Percentiles rank a stretch among this genome's conserved stretches.
Conservation (phyloP, 1,140 invertebrate species). For the Stegodyphus dumicola region DNA sequence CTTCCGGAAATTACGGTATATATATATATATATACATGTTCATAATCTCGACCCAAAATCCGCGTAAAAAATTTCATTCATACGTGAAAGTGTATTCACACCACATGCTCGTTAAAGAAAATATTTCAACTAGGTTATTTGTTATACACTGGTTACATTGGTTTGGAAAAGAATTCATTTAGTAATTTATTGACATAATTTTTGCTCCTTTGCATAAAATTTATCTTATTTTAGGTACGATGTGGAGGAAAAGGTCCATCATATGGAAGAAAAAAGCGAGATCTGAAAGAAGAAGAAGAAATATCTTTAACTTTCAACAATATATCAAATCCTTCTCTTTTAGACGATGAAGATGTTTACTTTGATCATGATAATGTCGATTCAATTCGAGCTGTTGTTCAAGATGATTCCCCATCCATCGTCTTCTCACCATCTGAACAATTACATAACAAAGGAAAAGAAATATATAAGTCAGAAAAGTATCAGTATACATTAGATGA, state of each 20-base stretch:
- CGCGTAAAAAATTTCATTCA: too few relatives aligned
- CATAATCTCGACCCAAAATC: too few relatives aligned
- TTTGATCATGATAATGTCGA: constrained; percentile 49
- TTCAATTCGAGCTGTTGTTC: constrained; percentile 34
- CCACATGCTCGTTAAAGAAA: too few relatives aligned
- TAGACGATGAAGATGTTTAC: constrained; percentile 53
- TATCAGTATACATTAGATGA: neutral
- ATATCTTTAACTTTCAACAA: neutral
- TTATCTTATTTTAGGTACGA: constrained; percentile 30
- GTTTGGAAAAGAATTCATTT: too few relatives aligned
- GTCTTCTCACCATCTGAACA: neutral
- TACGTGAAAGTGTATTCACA: too few relatives aligned
- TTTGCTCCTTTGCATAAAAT: neutral
- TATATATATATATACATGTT: too few relatives aligned
- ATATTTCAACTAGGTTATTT: too few relatives aligned
- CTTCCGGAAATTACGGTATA: too few relatives aligned
- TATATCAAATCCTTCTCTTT: constrained; percentile 13
- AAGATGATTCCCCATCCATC: constrained; percentile 36
- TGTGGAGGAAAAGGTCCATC: constrained; percentile 53
- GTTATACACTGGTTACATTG: too few relatives aligned
- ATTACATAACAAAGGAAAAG: neutral
- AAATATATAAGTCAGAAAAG: neutral
- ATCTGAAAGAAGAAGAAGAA: neutral
- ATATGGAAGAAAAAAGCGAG: constrained; percentile 29
- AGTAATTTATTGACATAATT: too few relatives aligned